phyloP scores from a whole-genome alignment of 2,797 vertebrate species.

The Erethizon dorsatum region DNA sequence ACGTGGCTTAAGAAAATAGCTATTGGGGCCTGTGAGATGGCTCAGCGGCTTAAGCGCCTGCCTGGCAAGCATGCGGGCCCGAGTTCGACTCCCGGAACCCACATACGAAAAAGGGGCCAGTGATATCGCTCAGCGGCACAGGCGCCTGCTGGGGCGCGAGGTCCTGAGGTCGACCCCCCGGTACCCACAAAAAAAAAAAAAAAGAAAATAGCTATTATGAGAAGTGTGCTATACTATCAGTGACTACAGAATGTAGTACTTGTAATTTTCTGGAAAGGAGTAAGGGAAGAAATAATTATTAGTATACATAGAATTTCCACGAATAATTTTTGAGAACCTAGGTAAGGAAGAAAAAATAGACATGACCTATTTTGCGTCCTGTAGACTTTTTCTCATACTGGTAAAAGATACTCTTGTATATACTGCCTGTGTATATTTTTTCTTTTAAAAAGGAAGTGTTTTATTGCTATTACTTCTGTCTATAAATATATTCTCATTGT shows the following conservation, averaged over 20 bases:
- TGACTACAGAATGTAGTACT: slow-evolving; percentile 38
- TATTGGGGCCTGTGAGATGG: too few relatives aligned
- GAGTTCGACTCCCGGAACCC: too few relatives aligned
- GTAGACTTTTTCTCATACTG: slow-evolving; percentile 57
- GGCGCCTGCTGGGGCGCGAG: too few relatives aligned
- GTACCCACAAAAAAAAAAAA: too few relatives aligned
- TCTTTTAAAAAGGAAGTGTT: slow-evolving; percentile 64
- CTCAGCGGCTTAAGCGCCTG: too few relatives aligned
- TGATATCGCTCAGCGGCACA: too few relatives aligned
- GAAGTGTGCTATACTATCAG: slow-evolving; percentile 55
- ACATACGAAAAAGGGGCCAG: too few relatives aligned
- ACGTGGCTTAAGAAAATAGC: too few relatives aligned
- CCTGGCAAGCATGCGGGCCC: too few relatives aligned
- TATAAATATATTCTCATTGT: slow-evolving; percentile 54
- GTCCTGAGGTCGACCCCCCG: too few relatives aligned
- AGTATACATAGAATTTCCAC: slow-evolving; percentile 46
- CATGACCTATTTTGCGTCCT: slow-evolving; percentile 63
- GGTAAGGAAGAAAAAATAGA: slow-evolving; percentile 68
- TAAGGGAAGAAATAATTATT: slow-evolving; percentile 75
- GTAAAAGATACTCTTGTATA: slow-evolving; percentile 4
- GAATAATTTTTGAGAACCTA: slow-evolving; percentile 77
- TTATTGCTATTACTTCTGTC: slow-evolving; percentile 40
- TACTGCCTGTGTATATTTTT: slow-evolving; percentile 62
- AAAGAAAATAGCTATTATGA: slow-evolving; percentile 63
- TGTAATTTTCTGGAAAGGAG: slow-evolving; percentile 68